Evolutionary conservation across 2,797 vertebrate genomes (phyloP).

Genomic region (Sitta carolinensis): DNA sequence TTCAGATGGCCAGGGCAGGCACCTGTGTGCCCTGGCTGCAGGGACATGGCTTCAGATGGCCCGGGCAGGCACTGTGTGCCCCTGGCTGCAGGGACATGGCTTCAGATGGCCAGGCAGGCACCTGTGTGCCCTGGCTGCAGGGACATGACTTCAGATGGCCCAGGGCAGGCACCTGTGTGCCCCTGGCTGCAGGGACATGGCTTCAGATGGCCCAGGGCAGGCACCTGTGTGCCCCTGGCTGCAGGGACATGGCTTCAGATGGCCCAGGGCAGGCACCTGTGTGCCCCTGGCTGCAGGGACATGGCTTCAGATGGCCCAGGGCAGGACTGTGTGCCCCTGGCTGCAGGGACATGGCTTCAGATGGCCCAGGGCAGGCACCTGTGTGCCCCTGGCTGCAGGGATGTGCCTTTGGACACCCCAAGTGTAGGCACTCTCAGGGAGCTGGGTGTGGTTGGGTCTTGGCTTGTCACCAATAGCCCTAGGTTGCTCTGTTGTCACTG

Average conservation of each 20-base stretch:
- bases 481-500: rapidly evolving
- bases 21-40: not conserved
- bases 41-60: not conserved
- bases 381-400: not conserved
- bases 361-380: not conserved
- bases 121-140: not conserved
- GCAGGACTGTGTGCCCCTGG: not conserved
- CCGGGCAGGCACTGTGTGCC: not conserved
- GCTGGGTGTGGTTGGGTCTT: rapidly evolving
- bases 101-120: no score
- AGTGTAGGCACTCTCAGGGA: rapidly evolving
- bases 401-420: not conserved
- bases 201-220: no score
- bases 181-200: no score
- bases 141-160: not conserved
- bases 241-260: not conserved
- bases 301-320: no score
- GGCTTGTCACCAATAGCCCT: not conserved
- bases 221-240: not conserved
- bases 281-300: no score
- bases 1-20: rapidly evolving
- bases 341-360: not conserved
- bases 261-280: not conserved
- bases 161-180: not conserved
- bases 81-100: no score